Base-by-base conservation (phyloP, 2,797 vertebrate genomes). In the Poeciliopsis presidionis region DNA sequence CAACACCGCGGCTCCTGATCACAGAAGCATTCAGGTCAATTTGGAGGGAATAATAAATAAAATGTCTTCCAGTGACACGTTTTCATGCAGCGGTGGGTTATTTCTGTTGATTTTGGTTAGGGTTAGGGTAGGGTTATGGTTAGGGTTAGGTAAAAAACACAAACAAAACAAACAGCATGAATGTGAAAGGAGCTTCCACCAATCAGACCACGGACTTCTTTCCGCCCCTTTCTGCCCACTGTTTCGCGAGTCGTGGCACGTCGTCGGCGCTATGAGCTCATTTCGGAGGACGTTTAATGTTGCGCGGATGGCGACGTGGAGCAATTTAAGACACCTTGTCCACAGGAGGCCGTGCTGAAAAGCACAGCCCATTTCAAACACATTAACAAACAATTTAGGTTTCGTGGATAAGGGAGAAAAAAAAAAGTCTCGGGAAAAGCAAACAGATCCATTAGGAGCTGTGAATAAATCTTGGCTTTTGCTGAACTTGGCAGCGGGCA, bases 291-390 rank as follows among this genome's bases (percentile, higher is more conserved):
- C 72, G 77, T 90, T 80, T 79, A 75, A 77, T 80, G 90, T 77
- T 73, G 74, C 72, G 82, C 77, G 79, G 59, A 86, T 78, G 75
- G 75, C 79, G 78, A 79, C 76, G 74, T 85, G 57, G 80, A 86
- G 45, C 73, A 79, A 90, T 88, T 87, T 85, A 82, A 77, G 85
- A 78, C 84, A 91, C 73, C 81, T 89, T 89, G 86, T 85, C 86
- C 76, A 72, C 76, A 41, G 65, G 72, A 83, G 74, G 76, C 72
- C 59, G 47, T 14, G 45, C 41, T 20, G 6, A 65, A 77, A 78
- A 88, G 70, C 74, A 87, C 43, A 84, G 80, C 80, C 46, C n/a
- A 80, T 81, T 87, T 75, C 28, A 65, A 77, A 88, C 82, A 51
- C 55, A 80, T 59, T 73, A 84, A 83, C 76, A 87, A 89, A 92